Evolutionary conservation across 2,113 vertebrate species (phyloP).

Genomic region (Vicugna pacos): DNA sequence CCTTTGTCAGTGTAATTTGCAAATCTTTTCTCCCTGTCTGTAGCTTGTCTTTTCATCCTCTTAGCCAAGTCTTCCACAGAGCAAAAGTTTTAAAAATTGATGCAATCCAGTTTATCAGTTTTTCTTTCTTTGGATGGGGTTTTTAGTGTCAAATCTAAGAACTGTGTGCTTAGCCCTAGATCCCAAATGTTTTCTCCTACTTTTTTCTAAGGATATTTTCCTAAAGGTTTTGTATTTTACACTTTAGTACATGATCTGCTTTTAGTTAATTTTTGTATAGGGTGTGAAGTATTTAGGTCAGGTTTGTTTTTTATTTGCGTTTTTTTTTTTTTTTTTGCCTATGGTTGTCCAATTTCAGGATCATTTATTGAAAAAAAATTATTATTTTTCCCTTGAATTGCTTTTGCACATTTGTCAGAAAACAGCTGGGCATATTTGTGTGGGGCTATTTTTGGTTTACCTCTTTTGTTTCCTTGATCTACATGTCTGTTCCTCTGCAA

Average conservation of each 20-base stretch:
- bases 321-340: neutral
- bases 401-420: neutral
- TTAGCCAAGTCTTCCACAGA: neutral
- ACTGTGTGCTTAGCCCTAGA: neutral
- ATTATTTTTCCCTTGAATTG: neutral
- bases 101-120: neutral
- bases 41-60: neutral
- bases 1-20: neutral
- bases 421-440: neutral
- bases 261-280: neutral
- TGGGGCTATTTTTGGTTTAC: neutral
- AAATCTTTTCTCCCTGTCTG: neutral
- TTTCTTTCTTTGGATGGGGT: neutral
- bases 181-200: neutral
- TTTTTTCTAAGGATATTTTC: neutral
- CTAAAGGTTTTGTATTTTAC: neutral
- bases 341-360: neutral
- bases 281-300: neutral
- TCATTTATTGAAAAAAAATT: neutral
- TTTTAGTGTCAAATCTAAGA: neutral
- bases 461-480: neutral
- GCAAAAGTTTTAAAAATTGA: neutral
- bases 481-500: neutral
- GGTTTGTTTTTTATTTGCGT: neutral
- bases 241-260: neutral